phyloP scores from a whole-genome alignment of 2,797 vertebrate species.

The Iguana delicatissima region DNA sequence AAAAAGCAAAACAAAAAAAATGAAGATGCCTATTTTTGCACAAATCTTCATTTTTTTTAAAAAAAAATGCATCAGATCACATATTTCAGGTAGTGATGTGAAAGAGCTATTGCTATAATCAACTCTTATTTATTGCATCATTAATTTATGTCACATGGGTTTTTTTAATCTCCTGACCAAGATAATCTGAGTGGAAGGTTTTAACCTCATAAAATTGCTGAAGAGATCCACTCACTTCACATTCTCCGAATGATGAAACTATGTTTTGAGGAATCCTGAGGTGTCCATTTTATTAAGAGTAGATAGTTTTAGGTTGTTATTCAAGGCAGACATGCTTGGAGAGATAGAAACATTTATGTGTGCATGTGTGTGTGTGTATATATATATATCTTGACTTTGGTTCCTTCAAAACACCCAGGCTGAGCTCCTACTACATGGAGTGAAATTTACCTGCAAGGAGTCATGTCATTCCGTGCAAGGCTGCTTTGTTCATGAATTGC shows the following conservation, averaged over 20 bases:
- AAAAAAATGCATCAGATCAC: constrained; percentile 68
- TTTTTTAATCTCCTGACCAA: constrained; percentile 39
- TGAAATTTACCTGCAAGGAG: too few species aligned
- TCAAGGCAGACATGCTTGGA: not conserved
- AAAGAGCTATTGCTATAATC: constrained; percentile 17
- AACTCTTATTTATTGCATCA: constrained; percentile 47
- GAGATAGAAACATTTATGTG: not conserved
- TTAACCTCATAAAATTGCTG: not conserved
- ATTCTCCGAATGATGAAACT: not conserved
- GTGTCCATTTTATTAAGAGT: not conserved
- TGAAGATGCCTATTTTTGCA: constrained; percentile 44
- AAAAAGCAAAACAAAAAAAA: not conserved
- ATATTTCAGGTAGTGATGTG: constrained; percentile 19
- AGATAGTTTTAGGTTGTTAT: too few species aligned
- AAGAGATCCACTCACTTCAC: constrained; percentile 16
- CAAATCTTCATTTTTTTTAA: constrained; percentile 53
- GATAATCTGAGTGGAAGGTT: constrained; percentile 50
- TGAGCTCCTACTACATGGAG: too few species aligned
- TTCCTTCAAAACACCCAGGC: not conserved
- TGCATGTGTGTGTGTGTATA: too few species aligned
- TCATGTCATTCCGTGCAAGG: too few species aligned
- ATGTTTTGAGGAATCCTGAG: not conserved
- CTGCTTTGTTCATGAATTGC: too few species aligned
- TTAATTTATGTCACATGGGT: constrained; percentile 50
- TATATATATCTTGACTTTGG: not conserved